A percentile compares a stretch with the other conserved stretches of the same genome.
These are phyloP conservation scores for Trachelus troglodyta DNA, from an alignment of 2,888 invertebrate genomes.

Conservation along the genomic window DNA sequence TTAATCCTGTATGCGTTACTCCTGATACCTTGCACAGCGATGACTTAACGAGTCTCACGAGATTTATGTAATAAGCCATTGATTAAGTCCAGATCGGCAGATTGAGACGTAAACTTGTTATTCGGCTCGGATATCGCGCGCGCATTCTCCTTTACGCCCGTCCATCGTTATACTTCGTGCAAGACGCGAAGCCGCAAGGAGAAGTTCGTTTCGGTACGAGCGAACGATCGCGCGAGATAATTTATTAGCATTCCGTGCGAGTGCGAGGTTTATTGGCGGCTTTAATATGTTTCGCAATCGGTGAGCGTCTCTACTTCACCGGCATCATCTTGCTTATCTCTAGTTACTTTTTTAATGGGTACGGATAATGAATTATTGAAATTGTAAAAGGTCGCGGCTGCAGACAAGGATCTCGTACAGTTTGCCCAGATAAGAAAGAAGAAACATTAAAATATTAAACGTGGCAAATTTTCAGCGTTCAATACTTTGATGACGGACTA, in stretches of 20 bases:
- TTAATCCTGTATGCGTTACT: background rate
- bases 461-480: too few relatives aligned
- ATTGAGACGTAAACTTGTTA: slow-evolving; percentile 46
- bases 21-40: background rate
- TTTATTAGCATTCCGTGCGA: slow-evolving; percentile 46
- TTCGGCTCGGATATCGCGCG: slow-evolving; percentile 4
- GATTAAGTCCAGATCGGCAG: slow-evolving; percentile 41
- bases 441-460: too few relatives aligned
- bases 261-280: slow-evolving; percentile 41
- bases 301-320: background rate
- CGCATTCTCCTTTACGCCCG: background rate
- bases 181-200: background rate
- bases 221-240: slow-evolving; percentile 36
- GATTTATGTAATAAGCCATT: slow-evolving; percentile 37
- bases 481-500: too few relatives aligned
- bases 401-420: too few relatives aligned
- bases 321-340: slow-evolving; percentile 34
- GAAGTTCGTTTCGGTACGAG: slow-evolving; percentile 2
- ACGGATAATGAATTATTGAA: slow-evolving; percentile 40
- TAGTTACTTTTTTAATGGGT: slow-evolving; percentile 28
- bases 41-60: slow-evolving; percentile 9
- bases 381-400: background rate
- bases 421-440: too few relatives aligned
- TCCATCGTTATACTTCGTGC: background rate
- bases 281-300: slow-evolving; percentile 29